These are phyloP conservation scores for Dipodomys ordii DNA, from an alignment of 2,113 vertebrate species.

Conservation along the genomic window DNA sequence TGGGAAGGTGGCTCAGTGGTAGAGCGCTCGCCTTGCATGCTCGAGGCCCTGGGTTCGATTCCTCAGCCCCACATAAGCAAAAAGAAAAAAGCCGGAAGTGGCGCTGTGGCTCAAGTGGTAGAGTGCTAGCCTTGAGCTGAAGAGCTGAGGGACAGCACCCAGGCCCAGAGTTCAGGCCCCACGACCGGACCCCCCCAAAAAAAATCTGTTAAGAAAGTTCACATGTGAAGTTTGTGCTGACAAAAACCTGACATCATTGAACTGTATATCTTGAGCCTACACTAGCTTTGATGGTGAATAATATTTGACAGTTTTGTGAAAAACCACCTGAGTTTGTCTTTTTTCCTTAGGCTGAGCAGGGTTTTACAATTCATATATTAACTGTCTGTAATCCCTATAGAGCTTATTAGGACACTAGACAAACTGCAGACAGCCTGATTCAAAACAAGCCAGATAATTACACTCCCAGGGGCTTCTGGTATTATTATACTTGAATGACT, in stretches of 20 bases:
- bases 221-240: not conserved
- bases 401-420: slow-evolving; percentile 71
- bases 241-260: not conserved
- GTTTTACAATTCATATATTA: slow-evolving; percentile 62
- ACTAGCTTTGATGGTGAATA: not conserved
- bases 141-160: too few relatives aligned
- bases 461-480: slow-evolving; percentile 53
- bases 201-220: not conserved
- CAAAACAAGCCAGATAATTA: slow-evolving; percentile 74
- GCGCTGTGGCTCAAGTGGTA: too few relatives aligned
- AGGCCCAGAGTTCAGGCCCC: too few relatives aligned
- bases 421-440: slow-evolving; percentile 55
- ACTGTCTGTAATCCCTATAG: slow-evolving; percentile 69
- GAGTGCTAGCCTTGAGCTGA: too few relatives aligned
- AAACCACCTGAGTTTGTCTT: not conserved
- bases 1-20: too few relatives aligned
- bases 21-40: too few relatives aligned
- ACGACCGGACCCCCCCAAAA: too few relatives aligned
- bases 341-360: slow-evolving; percentile 41
- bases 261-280: not conserved
- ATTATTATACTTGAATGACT: slow-evolving; percentile 26
- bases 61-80: too few relatives aligned
- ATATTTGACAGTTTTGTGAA: not conserved
- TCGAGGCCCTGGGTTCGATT: too few relatives aligned
- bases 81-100: too few relatives aligned